A percentile compares a stretch with the other conserved stretches of the same genome.
Evolutionary conservation across 2,888 invertebrate species (phyloP).

Genomic region (Perithous albicinctus): DNA sequence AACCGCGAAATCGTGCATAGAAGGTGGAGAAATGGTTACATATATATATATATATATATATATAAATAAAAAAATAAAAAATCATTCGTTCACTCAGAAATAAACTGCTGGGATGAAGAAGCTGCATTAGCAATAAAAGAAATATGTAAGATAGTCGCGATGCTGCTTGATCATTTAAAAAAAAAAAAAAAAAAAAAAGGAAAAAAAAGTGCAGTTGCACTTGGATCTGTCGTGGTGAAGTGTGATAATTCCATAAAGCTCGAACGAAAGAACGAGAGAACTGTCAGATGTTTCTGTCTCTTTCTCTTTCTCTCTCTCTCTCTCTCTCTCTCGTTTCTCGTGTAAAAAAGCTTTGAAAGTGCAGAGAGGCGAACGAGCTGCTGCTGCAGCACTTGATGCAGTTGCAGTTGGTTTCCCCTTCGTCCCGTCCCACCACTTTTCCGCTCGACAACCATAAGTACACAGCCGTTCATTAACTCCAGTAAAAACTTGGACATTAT

Average conservation of each 20-base stretch:
- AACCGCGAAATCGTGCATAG: slow-evolving; percentile 39
- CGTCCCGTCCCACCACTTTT: slow-evolving; percentile 82
- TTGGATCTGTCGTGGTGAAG: slow-evolving; percentile 36
- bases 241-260: slow-evolving; percentile 59
- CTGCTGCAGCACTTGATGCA: slow-evolving; percentile 61
- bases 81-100: slow-evolving; percentile 28
- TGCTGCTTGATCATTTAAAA: slow-evolving; percentile 4
- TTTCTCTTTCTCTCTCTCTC: slow-evolving; percentile 50
- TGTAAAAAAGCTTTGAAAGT: slow-evolving; percentile 79
- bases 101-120: slow-evolving; percentile 4
- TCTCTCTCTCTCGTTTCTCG: slow-evolving; percentile 53
- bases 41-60: too few relatives aligned
- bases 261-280: slow-evolving; percentile 53
- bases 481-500: slow-evolving; percentile 77
- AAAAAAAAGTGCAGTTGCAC: slow-evolving; percentile 39
- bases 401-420: slow-evolving; percentile 77
- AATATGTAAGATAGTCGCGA: slow-evolving; percentile 18
- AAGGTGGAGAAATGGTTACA: background rate
- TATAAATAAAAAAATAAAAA: too few relatives aligned
- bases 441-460: slow-evolving; percentile 80
- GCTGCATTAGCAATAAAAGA: slow-evolving; percentile 16
- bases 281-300: slow-evolving; percentile 34
- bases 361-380: slow-evolving; percentile 68
- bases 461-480: slow-evolving; percentile 79
- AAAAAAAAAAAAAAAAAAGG: slow-evolving; percentile 15